Conservation (phyloP, 2,113 vertebrate species). For the Antennarius striatus region DNA sequence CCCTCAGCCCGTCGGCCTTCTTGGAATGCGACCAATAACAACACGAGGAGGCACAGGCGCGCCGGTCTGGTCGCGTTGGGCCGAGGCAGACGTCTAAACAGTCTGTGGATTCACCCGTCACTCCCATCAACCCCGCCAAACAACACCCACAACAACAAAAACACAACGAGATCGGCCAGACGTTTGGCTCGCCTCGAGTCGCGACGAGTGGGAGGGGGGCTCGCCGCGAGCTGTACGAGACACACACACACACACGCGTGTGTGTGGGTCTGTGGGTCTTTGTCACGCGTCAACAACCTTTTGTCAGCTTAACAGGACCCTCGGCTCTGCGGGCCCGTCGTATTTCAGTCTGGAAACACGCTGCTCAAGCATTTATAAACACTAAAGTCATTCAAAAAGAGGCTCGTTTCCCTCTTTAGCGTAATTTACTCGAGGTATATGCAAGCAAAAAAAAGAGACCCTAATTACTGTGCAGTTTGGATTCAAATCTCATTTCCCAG, state of each 20-base stretch:
- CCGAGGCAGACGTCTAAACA: slow-evolving; percentile 20
- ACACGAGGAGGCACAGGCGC: neutral
- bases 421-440: slow-evolving; percentile 54
- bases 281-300: no score
- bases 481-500: slow-evolving; percentile 13
- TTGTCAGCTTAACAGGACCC: no score
- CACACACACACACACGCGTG: no score
- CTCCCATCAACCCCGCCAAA: slow-evolving; percentile 30
- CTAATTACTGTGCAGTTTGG: slow-evolving; percentile 70
- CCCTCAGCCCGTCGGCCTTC: slow-evolving; percentile 43
- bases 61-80: slow-evolving; percentile 35
- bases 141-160: no score
- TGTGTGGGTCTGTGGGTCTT: no score
- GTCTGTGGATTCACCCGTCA: slow-evolving; percentile 19
- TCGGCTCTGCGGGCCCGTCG: no score
- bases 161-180: no score
- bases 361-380: no score
- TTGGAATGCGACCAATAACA: slow-evolving; percentile 34
- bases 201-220: no score
- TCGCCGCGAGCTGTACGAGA: no score
- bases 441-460: slow-evolving; percentile 71
- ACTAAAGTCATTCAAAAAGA: slow-evolving; percentile 8
- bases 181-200: no score
- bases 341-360: neutral
- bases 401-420: slow-evolving; percentile 27